Conservation (phyloP, 2,888 invertebrate species). For the Parascotia fuliginaria region DNA sequence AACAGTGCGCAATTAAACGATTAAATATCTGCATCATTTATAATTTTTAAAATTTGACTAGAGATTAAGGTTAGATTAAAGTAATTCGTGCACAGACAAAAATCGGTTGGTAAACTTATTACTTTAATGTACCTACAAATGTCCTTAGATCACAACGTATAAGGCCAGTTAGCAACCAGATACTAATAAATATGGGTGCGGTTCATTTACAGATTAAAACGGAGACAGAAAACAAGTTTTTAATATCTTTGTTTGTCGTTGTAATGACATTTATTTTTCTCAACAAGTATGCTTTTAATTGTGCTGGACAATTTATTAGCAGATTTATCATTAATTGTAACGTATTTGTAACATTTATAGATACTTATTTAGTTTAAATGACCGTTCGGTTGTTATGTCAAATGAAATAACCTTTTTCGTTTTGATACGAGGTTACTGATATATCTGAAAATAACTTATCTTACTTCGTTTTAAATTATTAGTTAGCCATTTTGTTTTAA, state of each 20-base stretch:
- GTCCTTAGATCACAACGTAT: slow-evolving; percentile 15
- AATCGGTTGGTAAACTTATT: slow-evolving; percentile 13
- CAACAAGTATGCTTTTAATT: slow-evolving; percentile 40
- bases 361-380: background rate
- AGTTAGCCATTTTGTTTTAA: background rate
- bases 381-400: background rate
- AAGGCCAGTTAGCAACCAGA: slow-evolving; percentile 25
- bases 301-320: slow-evolving; percentile 35
- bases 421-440: slow-evolving; percentile 1
- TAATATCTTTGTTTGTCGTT: slow-evolving; percentile 53
- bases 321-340: slow-evolving; percentile 32
- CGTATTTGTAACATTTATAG: slow-evolving; percentile 1
- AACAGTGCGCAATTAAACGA: background rate
- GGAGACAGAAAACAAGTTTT: slow-evolving; percentile 50
- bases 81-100: slow-evolving; percentile 12
- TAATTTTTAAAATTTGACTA: slow-evolving; percentile 2
- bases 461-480: background rate
- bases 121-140: slow-evolving; percentile 20
- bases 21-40: background rate
- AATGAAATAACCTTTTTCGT: slow-evolving; percentile 5
- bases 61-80: slow-evolving; percentile 1
- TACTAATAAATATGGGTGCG: slow-evolving; percentile 26
- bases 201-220: slow-evolving; percentile 37
- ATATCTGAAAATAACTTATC: slow-evolving; percentile 3
- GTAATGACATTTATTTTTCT: slow-evolving; percentile 48